A percentile compares a stretch with the other conserved stretches of the same genome.
phyloP scores from a whole-genome alignment of 1,140 invertebrate genomes.

The Proales similis region DNA sequence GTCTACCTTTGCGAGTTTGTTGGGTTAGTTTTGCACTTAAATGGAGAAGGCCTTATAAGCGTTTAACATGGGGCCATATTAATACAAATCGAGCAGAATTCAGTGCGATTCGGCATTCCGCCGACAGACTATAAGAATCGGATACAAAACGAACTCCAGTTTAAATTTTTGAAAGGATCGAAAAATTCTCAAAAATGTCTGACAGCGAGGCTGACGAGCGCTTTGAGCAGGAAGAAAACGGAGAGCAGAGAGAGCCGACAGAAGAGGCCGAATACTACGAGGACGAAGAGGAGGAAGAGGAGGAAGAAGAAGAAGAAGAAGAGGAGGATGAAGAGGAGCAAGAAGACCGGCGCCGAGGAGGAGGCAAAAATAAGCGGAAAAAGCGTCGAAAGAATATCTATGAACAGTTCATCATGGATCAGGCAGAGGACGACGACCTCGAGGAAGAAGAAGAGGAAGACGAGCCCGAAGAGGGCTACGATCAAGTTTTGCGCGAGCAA shows the following conservation, averaged over 20 bases:
- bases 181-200: background rate
- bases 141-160: no score
- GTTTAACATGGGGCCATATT: no score
- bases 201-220: no score
- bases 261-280: slow-evolving; percentile 7
- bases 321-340: slow-evolving; percentile 58
- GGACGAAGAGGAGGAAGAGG: slow-evolving; percentile 39
- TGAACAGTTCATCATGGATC: slow-evolving; percentile 3
- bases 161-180: slow-evolving; percentile 20
- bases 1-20: no score
- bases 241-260: slow-evolving; percentile 2
- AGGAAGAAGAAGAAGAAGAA: slow-evolving; percentile 41
- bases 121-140: no score
- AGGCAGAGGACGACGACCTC: slow-evolving; percentile 38
- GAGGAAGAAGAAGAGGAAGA: slow-evolving; percentile 41
- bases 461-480: slow-evolving; percentile 39
- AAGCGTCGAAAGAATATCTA: slow-evolving; percentile 54
- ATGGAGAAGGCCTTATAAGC: no score
- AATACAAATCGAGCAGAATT: no score
- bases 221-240: no score
- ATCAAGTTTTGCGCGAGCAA: slow-evolving; percentile 39
- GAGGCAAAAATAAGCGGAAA: slow-evolving; percentile 46
- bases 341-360: slow-evolving; percentile 41
- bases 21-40: no score
- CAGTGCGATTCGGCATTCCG: no score